A percentile compares a stretch with the other conserved stretches of the same genome.
Evolutionary conservation across 1,140 invertebrate genomes (phyloP).

Genomic region (Eriosoma lanigerum): DNA sequence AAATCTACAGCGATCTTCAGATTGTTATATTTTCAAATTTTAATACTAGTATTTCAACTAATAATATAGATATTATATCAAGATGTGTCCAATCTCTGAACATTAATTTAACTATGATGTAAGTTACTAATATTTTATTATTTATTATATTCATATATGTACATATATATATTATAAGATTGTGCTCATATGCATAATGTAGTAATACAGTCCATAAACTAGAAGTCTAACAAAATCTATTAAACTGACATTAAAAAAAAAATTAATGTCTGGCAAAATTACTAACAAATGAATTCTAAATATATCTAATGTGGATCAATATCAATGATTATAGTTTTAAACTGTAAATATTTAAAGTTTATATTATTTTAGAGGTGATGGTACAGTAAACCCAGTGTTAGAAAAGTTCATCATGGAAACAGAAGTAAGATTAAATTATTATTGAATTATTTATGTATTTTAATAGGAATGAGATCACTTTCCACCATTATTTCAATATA

Average conservation of each 20-base stretch:
- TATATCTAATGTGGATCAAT: no score
- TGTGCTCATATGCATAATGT: no score
- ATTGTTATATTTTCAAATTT: slow-evolving; percentile 44
- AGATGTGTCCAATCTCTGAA: not conserved
- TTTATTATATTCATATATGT: no score
- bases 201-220: no score
- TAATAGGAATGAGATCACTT: no score
- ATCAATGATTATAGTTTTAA: no score
- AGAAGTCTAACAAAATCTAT: no score
- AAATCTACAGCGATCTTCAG: slow-evolving; percentile 16
- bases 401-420: not conserved
- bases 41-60: not conserved
- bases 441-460: not conserved
- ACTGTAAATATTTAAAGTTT: not conserved
- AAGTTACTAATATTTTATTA: slow-evolving; percentile 4
- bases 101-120: slow-evolving; percentile 30
- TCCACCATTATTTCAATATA: no score
- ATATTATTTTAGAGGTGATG: slow-evolving; percentile 27
- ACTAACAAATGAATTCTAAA: no score
- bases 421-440: not conserved
- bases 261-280: no score
- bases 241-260: no score
- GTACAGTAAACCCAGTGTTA: not conserved
- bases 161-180: no score
- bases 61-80: slow-evolving; percentile 17